These are phyloP conservation scores for Aporrectodea caliginosa DNA, from an alignment of 1,140 invertebrate genomes.

Conservation along the genomic window DNA sequence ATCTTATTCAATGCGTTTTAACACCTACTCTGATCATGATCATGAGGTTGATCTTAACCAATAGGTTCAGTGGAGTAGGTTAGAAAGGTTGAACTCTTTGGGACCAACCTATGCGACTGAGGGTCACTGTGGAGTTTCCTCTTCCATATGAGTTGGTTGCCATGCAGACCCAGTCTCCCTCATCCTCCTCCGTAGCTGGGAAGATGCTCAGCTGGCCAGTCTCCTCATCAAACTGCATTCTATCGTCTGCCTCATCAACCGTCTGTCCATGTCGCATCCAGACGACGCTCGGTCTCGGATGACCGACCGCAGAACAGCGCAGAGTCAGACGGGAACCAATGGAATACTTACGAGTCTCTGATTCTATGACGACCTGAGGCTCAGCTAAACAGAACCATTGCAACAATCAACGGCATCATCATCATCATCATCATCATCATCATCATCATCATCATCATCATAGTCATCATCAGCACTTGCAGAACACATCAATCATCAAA, in stretches of 20 bases:
- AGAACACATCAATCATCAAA: no score
- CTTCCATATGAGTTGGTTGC: slow-evolving; percentile 49
- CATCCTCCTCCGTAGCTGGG: slow-evolving; percentile 43
- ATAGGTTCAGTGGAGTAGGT: no score
- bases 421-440: no score
- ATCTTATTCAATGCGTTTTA: no score
- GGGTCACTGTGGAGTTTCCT: slow-evolving; percentile 35
- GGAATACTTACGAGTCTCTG: slow-evolving; percentile 48
- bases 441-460: no score
- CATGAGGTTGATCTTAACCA: no score
- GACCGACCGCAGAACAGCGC: slow-evolving; percentile 43
- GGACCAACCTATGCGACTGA: slow-evolving; percentile 47
- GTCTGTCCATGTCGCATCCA: slow-evolving; percentile 44
- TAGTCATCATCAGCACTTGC: no score
- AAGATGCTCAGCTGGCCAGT: slow-evolving; percentile 38
- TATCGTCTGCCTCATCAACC: slow-evolving; percentile 36
- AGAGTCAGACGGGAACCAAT: slow-evolving; percentile 40
- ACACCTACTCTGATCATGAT: no score
- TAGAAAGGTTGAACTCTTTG: no score
- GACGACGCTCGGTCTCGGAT: slow-evolving; percentile 41
- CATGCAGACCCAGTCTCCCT: slow-evolving; percentile 49
- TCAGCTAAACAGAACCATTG: slow-evolving; percentile 43
- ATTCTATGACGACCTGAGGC: slow-evolving; percentile 51
- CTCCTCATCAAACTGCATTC: slow-evolving; percentile 32
- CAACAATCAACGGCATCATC: no score